Conservation (phyloP, 2,113 vertebrate genomes). For the Hippocampus zosterae region DNA sequence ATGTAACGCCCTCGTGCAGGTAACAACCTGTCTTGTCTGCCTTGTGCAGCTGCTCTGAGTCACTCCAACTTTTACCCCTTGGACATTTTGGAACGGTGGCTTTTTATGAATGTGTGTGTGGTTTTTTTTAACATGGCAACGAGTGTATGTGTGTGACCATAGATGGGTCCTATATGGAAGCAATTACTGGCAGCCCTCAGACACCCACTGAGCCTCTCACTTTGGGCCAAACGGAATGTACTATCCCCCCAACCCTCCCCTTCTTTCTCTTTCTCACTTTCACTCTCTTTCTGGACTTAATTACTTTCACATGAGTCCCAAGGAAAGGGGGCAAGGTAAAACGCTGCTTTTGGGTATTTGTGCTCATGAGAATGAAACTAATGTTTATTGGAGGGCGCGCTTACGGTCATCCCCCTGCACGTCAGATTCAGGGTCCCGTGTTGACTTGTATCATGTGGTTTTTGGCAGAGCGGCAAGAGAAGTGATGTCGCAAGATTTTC, state of each 20-base stretch:
- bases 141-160: conserved; percentile 48
- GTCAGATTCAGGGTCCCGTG: background rate
- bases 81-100: background rate
- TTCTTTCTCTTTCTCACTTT: conserved; percentile 26
- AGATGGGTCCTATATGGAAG: conserved; percentile 84
- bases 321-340: conserved; percentile 71
- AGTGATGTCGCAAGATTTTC: background rate
- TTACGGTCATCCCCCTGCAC: too few species aligned
- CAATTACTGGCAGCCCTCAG: conserved; percentile 90
- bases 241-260: conserved; percentile 30
- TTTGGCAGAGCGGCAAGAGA: background rate
- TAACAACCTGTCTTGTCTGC: conserved; percentile 3
- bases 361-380: background rate
- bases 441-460: background rate
- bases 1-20: background rate
- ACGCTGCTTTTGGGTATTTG: conserved; percentile 30
- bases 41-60: background rate
- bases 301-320: conserved; percentile 80
- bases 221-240: conserved; percentile 76
- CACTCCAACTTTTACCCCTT: background rate
- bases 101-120: conserved; percentile 29
- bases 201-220: conserved; percentile 82
- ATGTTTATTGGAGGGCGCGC: too few species aligned
- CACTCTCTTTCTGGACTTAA: conserved; percentile 59
- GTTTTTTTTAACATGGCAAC: conserved; percentile 21